phyloP scores from a whole-genome alignment of 2,888 invertebrate species.

The Nomada ruficornis region DNA sequence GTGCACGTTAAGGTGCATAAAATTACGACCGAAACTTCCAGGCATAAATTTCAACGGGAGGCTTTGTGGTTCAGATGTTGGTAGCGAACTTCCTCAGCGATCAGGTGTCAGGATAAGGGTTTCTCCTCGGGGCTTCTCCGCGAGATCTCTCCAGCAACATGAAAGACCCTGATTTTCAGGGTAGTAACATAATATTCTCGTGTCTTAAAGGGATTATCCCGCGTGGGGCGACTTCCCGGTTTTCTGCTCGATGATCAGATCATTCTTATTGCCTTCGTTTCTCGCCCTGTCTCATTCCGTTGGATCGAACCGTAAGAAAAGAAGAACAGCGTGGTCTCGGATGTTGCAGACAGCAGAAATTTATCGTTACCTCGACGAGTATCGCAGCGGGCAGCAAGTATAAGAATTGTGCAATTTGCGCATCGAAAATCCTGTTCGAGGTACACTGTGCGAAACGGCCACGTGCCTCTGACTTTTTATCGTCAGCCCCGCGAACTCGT shows the following conservation, averaged over 20 bases:
- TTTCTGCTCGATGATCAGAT: not conserved
- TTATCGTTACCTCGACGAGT: slow-evolving; percentile 27
- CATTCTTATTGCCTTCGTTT: not conserved
- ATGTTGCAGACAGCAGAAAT: not conserved
- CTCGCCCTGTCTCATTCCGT: too few relatives aligned
- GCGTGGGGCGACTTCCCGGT: not conserved
- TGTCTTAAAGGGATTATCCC: slow-evolving; percentile 1
- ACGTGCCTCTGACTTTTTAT: not conserved
- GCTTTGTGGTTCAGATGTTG: slow-evolving; percentile 36
- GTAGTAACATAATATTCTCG: slow-evolving; percentile 37
- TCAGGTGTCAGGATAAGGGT: slow-evolving; percentile 53
- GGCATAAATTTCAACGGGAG: slow-evolving; percentile 20
- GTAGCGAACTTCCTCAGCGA: slow-evolving; percentile 54
- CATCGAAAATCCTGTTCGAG: slow-evolving; percentile 23
- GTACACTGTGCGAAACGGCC: slow-evolving; percentile 5
- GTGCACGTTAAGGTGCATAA: slow-evolving; percentile 23
- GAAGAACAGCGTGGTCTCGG: too few relatives aligned
- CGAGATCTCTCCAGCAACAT: slow-evolving; percentile 1
- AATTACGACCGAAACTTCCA: slow-evolving; percentile 37
- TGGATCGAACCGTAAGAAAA: not conserved
- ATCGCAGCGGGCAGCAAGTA: not conserved
- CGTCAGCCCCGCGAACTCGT: not conserved
- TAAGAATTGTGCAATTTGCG: slow-evolving; percentile 39
- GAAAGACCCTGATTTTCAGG: slow-evolving; percentile 35
- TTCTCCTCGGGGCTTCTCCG: slow-evolving; percentile 36